Percentiles rank a stretch among this genome's conserved stretches.
Conservation (phyloP, 2,888 invertebrate species). For the Drosophila maculinotata region DNA sequence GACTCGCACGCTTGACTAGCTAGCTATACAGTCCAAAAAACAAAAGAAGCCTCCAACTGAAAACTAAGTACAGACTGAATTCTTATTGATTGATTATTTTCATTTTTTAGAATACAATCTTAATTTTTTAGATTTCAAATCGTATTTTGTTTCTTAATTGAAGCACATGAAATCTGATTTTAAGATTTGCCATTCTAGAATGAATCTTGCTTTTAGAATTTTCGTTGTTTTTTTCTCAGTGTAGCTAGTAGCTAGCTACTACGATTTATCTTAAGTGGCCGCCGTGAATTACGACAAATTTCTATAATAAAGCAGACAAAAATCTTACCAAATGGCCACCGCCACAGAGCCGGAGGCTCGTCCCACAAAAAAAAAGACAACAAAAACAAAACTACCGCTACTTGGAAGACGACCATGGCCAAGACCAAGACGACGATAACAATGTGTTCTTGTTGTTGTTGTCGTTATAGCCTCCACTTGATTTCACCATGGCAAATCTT, state of each 20-base stretch:
- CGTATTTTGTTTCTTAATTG: no score
- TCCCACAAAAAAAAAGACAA: conserved; percentile 27
- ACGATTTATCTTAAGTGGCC: conserved; percentile 82
- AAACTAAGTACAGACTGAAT: no score
- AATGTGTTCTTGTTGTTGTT: conserved; percentile 38
- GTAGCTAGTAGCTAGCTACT: conserved; percentile 4
- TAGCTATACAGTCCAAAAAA: background rate
- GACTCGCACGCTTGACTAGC: conserved; percentile 4
- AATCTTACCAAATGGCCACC: conserved; percentile 68
- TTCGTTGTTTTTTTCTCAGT: background rate
- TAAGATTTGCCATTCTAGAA: no score
- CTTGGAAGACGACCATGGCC: conserved; percentile 53
- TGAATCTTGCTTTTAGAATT: no score
- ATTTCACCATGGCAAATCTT: conserved; percentile 52
- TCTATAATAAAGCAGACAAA: conserved; percentile 81
- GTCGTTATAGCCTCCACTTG: conserved; percentile 28
- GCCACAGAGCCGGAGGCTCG: conserved; percentile 40
- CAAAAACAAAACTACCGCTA: conserved; percentile 68
- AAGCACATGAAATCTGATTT: no score
- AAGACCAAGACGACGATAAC: conserved; percentile 63
- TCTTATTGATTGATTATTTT: no score
- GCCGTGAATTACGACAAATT: conserved; percentile 78
- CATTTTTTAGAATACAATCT: no score
- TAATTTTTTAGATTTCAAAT: no score
- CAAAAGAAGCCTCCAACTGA: no score